Evolutionary conservation across 2,797 vertebrate genomes (phyloP), one percentile per base, ranked within the genome.

Genomic region (Sciurus vulgaris): DNA sequence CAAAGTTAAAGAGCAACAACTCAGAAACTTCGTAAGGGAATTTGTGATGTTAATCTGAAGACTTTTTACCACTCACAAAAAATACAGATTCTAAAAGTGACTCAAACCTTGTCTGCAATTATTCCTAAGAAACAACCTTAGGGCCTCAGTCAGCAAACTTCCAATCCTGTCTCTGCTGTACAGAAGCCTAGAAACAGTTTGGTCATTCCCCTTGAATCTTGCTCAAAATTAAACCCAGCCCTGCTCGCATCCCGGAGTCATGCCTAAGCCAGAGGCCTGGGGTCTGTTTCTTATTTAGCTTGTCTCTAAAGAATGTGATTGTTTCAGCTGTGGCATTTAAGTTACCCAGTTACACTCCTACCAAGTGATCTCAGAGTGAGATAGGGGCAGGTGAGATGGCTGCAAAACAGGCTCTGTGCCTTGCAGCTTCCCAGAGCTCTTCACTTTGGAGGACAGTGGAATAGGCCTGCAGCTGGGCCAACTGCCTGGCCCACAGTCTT

Each of bases 281-380:
- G 70, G n/a, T 86, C 65, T 81, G 86, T n/a, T 86, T 87, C 76
- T 77, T 94, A 74, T 67, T 86, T 51, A 92, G 51, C 35, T 65
- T n/a, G 56, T 72, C 56, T 91, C 67, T 35, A 56, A 97, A 84
- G 88, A 95, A 97, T 91, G 92, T 38, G 74, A 93, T 22, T 89
- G 73, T 54, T 93, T 95, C 85, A 89, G 90, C 51, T 28, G 51
- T 47, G 65, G n/a, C 69, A 35, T 51, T 69, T 54, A 15, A 69
- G 79, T 35, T 35, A 77, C 22, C 72, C 17, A 26, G 76, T 69
- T 54, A 76, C 87, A 38, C 59, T 83, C 67, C 84, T n/a, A 26
- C 56, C 44, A 49, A 24, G 11, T 10, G 8, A 73, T 86, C 54
- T 79, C 93, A 38, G 74, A 76, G 67, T 44, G 51, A 93, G 94